Base-by-base conservation (phyloP, 2,888 invertebrate genomes). In the Trissonchulus latispiculum region DNA sequence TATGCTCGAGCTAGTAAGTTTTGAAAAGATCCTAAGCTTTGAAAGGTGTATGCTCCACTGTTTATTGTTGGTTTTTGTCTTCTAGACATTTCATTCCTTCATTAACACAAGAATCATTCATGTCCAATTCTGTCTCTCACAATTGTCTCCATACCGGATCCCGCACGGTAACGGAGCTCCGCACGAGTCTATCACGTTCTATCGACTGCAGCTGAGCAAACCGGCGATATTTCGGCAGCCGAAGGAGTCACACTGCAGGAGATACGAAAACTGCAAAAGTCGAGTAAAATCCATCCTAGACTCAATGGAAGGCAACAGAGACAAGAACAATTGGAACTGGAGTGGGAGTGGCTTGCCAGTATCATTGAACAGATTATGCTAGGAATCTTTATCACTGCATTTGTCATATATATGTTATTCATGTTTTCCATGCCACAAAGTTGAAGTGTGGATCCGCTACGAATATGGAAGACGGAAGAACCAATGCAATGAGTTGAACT, bases 311-410 rank as follows among this genome's bases (percentile, higher is more conserved):
- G n/a, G n/a, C n/a, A n/a, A n/a, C n/a, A 48, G 28, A 64, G 18
- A 64, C 66, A 64, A n/a, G 32, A 64, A 15, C 66, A 32, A 28
- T 33, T 64, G 32, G 8, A 64, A 64, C 66, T 64, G 8, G 66
- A 64, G 35, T 64, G 66, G 66, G 66, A 64, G 35, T 64, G 66
- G 66, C 28, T 64, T 15, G 66, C 66, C 15, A 15, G 8, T 8
- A 33, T 64, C 18, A 15, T 64, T 8, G 66, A 64, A n/a, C 66
- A 64, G 28, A n/a, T 64, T 8, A 33, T 64, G 8, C n/a, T 64
- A 18, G 66, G 32, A 29, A 28, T 64, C 8, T 64, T 64, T n/a
- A 8, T 64, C 28, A 33, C 66, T 8, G 8, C 66, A 15, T 33
- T 64, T 33, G 28, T 64, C 28, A 18, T 33, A 15, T 64, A 32